Evolutionary conservation across 2,888 invertebrate genomes (phyloP), one percentile per base, ranked within the genome.

Genomic region (Acronicta leporina): DNA sequence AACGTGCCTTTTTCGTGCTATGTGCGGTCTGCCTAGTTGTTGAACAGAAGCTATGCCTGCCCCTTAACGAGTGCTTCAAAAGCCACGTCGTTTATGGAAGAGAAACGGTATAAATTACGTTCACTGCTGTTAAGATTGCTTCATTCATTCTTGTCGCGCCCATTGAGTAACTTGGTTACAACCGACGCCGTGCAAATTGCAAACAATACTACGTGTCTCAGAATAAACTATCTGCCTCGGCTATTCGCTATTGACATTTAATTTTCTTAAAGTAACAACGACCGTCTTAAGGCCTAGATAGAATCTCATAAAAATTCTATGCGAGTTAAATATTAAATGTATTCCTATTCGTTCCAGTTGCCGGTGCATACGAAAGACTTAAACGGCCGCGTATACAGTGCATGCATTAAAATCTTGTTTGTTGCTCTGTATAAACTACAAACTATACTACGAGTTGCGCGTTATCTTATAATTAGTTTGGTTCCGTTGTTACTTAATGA

Each of bases 121-220:
- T 88, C 87, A 91, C 83, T 84, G 87, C 87, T 77, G 75, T 73
- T 72, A 76, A 88, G 91, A 92, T 92, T 91, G 86, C 90, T 92
- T 90, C 92, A 93, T 93, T 93, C 91, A 92, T 92, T 91, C 87
- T 88, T 83, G 89, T 87, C 81, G 75, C 81, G 80, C 68, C 82
- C 86, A 90, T 92, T 92, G 89, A 90, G 88, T 82, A 88, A 87
- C 85, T 82, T 73, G 75, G 82, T 77, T 84, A 80, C 80, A 73
- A 75, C 80, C 72, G 78, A 81, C 82, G 80, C 79, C 63, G 73
- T 79, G 85, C 86, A 85, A 87, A 88, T 88, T 84, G 87, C 84
- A 80, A 85, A 88, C 87, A 88, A 89, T 86, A 79, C 81, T 80
- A 79, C 86, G 82, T 84, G 86, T 76, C 81, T 70, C 70, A 78